Conservation (phyloP, 2,888 invertebrate species). For the Auanema freiburgensis region DNA sequence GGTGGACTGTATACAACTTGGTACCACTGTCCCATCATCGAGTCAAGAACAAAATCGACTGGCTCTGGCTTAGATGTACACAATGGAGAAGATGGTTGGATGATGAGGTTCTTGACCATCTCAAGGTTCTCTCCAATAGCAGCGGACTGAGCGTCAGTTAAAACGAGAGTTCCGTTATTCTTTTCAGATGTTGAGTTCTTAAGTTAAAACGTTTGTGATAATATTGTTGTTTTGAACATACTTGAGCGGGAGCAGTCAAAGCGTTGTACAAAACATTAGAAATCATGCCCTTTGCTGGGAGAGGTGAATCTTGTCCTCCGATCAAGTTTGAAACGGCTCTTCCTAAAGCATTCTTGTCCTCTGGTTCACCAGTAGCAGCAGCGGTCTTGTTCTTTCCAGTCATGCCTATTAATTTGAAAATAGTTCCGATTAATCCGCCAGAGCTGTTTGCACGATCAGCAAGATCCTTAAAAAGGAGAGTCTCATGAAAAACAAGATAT, state of each 20-base stretch:
- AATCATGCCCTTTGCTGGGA: conserved; percentile 59
- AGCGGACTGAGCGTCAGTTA: conserved; percentile 56
- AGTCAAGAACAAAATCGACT: conserved; percentile 59
- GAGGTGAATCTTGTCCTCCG: conserved; percentile 58
- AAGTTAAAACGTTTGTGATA: conserved; percentile 5
- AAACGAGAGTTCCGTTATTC: conserved; percentile 38
- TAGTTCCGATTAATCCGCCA: conserved; percentile 61
- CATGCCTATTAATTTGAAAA: conserved; percentile 58
- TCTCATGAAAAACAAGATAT: background rate
- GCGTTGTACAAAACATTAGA: conserved; percentile 64
- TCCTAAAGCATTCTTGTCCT: conserved; percentile 49
- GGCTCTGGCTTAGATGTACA: conserved; percentile 63
- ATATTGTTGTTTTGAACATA: too few species aligned
- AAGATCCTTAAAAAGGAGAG: too few species aligned
- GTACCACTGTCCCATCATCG: conserved; percentile 64
- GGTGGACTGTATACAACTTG: conserved; percentile 64
- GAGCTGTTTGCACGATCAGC: conserved; percentile 20
- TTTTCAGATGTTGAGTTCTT: conserved; percentile 39
- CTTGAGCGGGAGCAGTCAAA: conserved; percentile 57
- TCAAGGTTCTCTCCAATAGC: conserved; percentile 63
- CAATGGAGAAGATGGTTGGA: conserved; percentile 62
- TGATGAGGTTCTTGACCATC: conserved; percentile 63
- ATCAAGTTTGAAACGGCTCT: conserved; percentile 56
- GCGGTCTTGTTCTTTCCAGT: conserved; percentile 26
- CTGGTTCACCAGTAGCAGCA: conserved; percentile 2